phyloP scores from a whole-genome alignment of 1,140 invertebrate genomes.

The Cyclina sinensis region DNA sequence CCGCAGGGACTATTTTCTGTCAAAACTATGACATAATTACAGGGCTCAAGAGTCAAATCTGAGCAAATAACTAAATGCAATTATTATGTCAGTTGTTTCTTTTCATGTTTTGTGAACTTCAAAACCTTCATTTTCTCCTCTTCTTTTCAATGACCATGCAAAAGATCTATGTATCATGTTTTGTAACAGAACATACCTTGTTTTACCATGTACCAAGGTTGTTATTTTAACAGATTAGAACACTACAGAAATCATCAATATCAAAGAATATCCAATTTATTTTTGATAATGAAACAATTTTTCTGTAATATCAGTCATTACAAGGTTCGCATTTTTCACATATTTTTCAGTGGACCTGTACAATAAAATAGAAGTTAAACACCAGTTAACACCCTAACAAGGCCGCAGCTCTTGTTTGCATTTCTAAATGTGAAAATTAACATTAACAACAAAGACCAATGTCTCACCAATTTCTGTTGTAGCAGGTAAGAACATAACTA shows the following conservation, averaged over 20 bases:
- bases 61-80: background rate
- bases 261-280: no score
- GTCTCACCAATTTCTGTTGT: background rate
- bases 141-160: no score
- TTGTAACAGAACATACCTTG: no score
- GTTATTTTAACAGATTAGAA: no score
- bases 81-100: conserved; percentile 6
- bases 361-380: background rate
- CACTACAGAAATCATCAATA: no score
- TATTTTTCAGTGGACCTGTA: background rate
- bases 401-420: background rate
- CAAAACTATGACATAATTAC: conserved; percentile 44
- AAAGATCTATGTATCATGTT: no score
- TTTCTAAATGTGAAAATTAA: background rate
- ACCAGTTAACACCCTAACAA: background rate
- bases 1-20: conserved; percentile 29
- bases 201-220: no score
- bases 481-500: background rate
- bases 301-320: background rate
- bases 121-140: no score
- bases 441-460: background rate
- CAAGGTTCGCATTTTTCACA: background rate
- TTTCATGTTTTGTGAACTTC: no score
- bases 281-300: no score
- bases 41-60: background rate